phyloP scores from a whole-genome alignment of 2,888 invertebrate species.

The Pherbina coryleti region DNA sequence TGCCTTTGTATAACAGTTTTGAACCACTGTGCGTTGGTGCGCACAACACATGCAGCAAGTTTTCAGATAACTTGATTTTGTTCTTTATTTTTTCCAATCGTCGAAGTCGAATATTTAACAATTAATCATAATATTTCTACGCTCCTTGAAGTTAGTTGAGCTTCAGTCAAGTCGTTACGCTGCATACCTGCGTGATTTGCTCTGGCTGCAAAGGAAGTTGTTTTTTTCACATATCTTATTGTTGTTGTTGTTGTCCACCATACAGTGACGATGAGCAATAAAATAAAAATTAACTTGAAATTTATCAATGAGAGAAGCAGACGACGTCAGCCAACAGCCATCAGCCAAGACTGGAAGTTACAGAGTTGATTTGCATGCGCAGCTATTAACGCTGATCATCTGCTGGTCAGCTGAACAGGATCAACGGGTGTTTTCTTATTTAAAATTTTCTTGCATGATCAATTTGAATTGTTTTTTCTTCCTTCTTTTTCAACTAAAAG shows the following conservation, averaged over 20 bases:
- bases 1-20: constrained; percentile 3
- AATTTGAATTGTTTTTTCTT: constrained; percentile 1
- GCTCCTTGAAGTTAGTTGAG: constrained; percentile 23
- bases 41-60: not conserved
- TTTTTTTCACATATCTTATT: too few relatives aligned
- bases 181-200: not conserved
- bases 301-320: constrained; percentile 11
- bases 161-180: not conserved
- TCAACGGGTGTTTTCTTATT: not conserved
- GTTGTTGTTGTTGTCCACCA: too few relatives aligned
- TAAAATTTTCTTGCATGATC: not conserved
- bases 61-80: constrained; percentile 7
- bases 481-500: not conserved
- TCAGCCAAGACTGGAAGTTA: not conserved
- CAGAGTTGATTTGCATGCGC: constrained; percentile 8
- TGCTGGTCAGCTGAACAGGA: not conserved
- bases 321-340: too few relatives aligned
- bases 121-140: constrained; percentile 42
- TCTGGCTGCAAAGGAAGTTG: not conserved
- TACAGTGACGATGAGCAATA: constrained; percentile 28
- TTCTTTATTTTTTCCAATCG: not conserved
- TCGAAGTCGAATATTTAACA: constrained; percentile 15
- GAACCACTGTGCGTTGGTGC: not conserved
- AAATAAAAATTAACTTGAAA: constrained; percentile 29
- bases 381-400: not conserved